Evolutionary conservation across 2,797 vertebrate species (phyloP), one percentile per base, ranked within the genome.

Genomic region (Holocentrus rufus): DNA sequence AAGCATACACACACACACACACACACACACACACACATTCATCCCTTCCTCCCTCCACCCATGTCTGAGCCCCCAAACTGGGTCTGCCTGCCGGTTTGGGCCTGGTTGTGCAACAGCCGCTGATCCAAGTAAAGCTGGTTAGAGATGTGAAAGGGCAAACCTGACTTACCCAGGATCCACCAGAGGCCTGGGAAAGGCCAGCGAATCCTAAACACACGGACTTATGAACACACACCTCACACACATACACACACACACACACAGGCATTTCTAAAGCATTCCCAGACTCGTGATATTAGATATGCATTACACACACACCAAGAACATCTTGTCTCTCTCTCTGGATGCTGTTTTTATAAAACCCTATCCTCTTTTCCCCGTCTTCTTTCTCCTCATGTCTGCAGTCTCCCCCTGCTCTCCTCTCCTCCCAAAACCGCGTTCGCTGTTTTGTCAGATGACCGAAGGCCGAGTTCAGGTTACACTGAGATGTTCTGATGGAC

Each of bases 71-170:
- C n/a, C 30, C 47, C 4, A 74, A 83, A 76, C 74, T 50, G 15
- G 69, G 80, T 72, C 68, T 23, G 36, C 68, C 64, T 74, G 72
- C 59, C 77, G 59, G 39, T 69, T 34, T 55, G 14, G 57, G 25
- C n/a, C 73, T 67, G 68, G 44, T 86, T 90, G 72, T 81, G 63
- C 75, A 83, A 88, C 65, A 65, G 65, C 47, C 42, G 71, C 66
- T 80, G 78, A 85, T 84, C 81, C 80, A 69, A 46, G 73, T 34
- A 86, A 91, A 90, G 75, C 88, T 79, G 77, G 83, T 82, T 81
- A 81, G 57, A 89, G 79, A 78, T 50, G 1, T 78, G 70, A 72
- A 74, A 79, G 60, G 46, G 68, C 69, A 77, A 60, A 72, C 65
- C 66, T 23, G 76, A 82, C 74, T 88, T 82, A 85, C 62, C 74